phyloP scores from a whole-genome alignment of 2,113 vertebrate species.

The Bufo gargarizans region DNA sequence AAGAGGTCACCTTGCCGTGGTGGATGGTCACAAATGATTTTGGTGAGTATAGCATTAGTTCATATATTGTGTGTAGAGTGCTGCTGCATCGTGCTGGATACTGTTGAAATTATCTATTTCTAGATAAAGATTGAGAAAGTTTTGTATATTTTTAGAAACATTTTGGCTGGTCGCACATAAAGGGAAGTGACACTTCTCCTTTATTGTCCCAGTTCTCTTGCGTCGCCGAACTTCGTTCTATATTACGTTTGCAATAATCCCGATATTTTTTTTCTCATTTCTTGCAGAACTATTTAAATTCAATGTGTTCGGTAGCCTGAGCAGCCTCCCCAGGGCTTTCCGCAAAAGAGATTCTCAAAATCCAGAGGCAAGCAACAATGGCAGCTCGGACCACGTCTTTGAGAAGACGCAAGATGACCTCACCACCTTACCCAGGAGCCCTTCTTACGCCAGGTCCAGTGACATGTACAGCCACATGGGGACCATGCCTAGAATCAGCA shows the following conservation, averaged over 20 bases:
- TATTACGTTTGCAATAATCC: not conserved
- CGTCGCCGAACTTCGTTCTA: not conserved
- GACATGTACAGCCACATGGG: slow-evolving; percentile 92
- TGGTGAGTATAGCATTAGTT: too few species aligned
- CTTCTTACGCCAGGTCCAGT: slow-evolving; percentile 82
- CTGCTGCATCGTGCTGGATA: too few species aligned
- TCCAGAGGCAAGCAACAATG: not conserved
- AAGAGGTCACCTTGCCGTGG: too few species aligned
- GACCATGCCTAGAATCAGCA: slow-evolving; percentile 83
- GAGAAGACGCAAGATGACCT: slow-evolving; percentile 80
- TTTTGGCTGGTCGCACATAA: not conserved
- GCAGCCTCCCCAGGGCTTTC: slow-evolving; percentile 79
- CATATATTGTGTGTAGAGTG: too few species aligned
- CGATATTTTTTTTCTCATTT: not conserved
- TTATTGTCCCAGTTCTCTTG: not conserved
- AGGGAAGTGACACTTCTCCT: not conserved
- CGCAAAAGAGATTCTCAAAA: not conserved
- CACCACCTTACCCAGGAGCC: slow-evolving; percentile 73
- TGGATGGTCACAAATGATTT: too few species aligned
- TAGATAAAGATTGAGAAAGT: not conserved
- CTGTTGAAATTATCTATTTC: not conserved
- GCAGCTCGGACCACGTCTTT: slow-evolving; percentile 47
- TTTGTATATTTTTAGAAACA: not conserved
- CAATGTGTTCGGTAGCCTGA: slow-evolving; percentile 88
- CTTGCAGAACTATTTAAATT: slow-evolving; percentile 79